Conservation (phyloP, 2,113 vertebrate species). For the Castor canadensis region DNA sequence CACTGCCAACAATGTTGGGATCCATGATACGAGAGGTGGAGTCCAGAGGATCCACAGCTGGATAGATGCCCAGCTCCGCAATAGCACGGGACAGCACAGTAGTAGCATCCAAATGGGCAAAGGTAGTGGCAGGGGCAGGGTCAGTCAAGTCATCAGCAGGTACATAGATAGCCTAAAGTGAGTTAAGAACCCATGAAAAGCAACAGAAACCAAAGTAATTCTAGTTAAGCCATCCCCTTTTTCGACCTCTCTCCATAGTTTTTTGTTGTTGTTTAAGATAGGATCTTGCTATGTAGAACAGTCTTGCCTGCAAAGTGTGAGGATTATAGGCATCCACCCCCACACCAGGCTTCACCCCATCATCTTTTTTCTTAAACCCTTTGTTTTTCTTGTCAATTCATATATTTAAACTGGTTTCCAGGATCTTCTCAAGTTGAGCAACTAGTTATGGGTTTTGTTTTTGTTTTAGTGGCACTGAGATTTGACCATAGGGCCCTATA, state of each 20-base stretch:
- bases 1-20: slow-evolving; percentile 95
- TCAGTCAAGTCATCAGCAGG: slow-evolving; percentile 98
- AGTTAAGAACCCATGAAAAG: slow-evolving; percentile 24
- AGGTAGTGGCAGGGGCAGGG: slow-evolving; percentile 97
- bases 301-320: too few relatives aligned
- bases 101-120: slow-evolving; percentile 98
- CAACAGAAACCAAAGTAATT: neutral
- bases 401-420: too few relatives aligned
- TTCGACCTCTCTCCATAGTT: neutral
- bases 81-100: slow-evolving; percentile 97
- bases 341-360: neutral
- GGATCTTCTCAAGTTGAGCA: too few relatives aligned
- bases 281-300: too few relatives aligned
- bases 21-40: slow-evolving; percentile 99
- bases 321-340: too few relatives aligned
- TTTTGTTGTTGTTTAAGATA: neutral
- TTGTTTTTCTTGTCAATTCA: too few relatives aligned
- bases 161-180: slow-evolving; percentile 94
- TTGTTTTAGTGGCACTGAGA: too few relatives aligned
- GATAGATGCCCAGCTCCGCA: slow-evolving; percentile 98
- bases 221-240: neutral
- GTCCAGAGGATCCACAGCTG: slow-evolving; percentile 96
- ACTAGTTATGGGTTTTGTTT: too few relatives aligned
- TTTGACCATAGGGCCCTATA: too few relatives aligned
- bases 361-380: too few relatives aligned